Evolutionary conservation across 2,113 vertebrate genomes (phyloP).

Genomic region (Chloroceryle aenea): DNA sequence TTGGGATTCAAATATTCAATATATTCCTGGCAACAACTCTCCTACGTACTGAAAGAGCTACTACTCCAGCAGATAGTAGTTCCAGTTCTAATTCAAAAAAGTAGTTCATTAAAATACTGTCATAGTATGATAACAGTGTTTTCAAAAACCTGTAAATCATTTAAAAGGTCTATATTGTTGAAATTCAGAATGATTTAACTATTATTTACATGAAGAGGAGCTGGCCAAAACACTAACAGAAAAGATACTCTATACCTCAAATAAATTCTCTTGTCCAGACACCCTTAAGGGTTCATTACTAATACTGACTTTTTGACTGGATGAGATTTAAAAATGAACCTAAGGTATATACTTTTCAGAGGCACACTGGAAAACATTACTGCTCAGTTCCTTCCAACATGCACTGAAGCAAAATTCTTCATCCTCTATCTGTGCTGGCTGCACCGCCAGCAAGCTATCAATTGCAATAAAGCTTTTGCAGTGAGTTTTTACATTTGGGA

Average conservation of each 20-base stretch:
- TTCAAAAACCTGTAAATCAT: slow-evolving; percentile 15
- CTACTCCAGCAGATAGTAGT: slow-evolving; percentile 19
- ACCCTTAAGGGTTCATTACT: not conserved
- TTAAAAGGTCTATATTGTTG: not conserved
- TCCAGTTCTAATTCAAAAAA: slow-evolving; percentile 20
- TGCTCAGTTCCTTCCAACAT: not conserved
- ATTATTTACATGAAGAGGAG: not conserved
- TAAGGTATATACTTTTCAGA: not conserved
- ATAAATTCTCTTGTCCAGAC: slow-evolving; percentile 9
- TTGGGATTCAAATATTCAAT: slow-evolving; percentile 14
- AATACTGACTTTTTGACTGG: not conserved
- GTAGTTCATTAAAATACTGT: slow-evolving; percentile 18
- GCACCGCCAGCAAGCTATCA: not conserved
- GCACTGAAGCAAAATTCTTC: not conserved
- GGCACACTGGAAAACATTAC: not conserved
- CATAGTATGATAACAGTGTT: not conserved
- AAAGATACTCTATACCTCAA: not conserved
- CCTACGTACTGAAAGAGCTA: not conserved
- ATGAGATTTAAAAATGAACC: not conserved
- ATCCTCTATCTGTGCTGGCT: not conserved
- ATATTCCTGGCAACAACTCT: slow-evolving; percentile 39
- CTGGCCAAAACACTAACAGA: slow-evolving; percentile 1
- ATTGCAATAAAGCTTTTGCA: not conserved
- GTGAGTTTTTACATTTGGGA: not conserved
- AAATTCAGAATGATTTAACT: slow-evolving; percentile 15